Percentiles rank a stretch among this genome's conserved stretches.
phyloP scores from a whole-genome alignment of 2,888 invertebrate species.

The Horisme vitalbata region DNA sequence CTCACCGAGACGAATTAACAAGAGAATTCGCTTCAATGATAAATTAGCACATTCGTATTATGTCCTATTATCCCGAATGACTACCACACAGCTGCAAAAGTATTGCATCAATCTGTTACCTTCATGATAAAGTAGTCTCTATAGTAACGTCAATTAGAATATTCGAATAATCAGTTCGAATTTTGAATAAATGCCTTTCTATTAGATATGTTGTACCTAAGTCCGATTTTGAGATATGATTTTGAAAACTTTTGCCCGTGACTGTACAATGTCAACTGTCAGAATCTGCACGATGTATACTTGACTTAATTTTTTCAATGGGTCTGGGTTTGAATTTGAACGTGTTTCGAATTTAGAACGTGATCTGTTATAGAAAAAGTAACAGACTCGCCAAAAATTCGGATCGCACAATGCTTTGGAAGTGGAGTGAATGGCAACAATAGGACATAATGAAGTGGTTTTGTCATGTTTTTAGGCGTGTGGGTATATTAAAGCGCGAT shows the following conservation, averaged over 20 bases:
- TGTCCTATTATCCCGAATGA: constrained; percentile 43
- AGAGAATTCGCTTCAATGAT: constrained; percentile 68
- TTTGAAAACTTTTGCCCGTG: too few species aligned
- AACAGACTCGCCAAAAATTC: constrained; percentile 36
- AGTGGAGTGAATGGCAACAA: constrained; percentile 68
- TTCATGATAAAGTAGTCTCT: constrained; percentile 3
- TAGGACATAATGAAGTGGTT: constrained; percentile 59
- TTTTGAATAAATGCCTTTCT: too few species aligned
- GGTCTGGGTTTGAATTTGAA: constrained; percentile 13
- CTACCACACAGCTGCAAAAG: constrained; percentile 1
- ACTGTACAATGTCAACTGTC: too few species aligned
- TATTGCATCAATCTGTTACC: not conserved
- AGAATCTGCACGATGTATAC: not conserved
- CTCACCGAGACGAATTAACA: constrained; percentile 70
- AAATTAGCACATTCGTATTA: constrained; percentile 61
- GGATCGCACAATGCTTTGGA: constrained; percentile 54
- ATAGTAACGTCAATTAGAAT: not conserved
- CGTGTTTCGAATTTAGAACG: constrained; percentile 17
- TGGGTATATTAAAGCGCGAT: constrained; percentile 75
- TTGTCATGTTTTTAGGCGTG: constrained; percentile 62
- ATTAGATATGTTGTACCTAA: too few species aligned
- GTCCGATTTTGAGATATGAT: too few species aligned
- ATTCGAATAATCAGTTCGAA: not conserved
- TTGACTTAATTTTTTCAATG: not conserved
- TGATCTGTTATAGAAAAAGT: constrained; percentile 31